A percentile compares a stretch with the other conserved stretches of the same genome.
Conservation (phyloP, 2,797 vertebrate genomes). For the Aplochiton taeniatus region DNA sequence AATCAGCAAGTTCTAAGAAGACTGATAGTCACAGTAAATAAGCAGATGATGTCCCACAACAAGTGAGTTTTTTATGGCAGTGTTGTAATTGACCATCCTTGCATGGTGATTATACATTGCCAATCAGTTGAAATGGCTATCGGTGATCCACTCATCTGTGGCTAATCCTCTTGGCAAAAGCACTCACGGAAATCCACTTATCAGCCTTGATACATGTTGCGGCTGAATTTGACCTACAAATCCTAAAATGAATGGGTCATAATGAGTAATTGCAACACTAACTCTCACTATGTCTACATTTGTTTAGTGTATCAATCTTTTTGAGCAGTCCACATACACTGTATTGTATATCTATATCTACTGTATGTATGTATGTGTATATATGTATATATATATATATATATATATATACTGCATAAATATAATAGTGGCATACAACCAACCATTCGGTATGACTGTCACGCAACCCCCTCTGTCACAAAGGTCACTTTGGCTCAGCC, state of each 20-base stretch:
- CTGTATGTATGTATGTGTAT: too few species aligned
- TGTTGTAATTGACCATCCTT: slow-evolving; percentile 40
- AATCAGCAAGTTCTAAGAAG: neutral
- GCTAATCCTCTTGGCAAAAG: slow-evolving; percentile 31
- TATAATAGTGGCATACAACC: too few species aligned
- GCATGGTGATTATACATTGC: slow-evolving; percentile 23
- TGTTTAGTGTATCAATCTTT: too few species aligned
- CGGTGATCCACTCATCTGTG: slow-evolving; percentile 38
- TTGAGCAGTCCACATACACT: too few species aligned
- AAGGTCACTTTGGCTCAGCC: neutral
- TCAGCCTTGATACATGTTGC: slow-evolving; percentile 19
- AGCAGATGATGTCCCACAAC: neutral
- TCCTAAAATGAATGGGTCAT: neutral
- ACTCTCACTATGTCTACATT: neutral
- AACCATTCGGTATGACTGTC: neutral
- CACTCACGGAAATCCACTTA: slow-evolving; percentile 25
- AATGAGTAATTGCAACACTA: neutral
- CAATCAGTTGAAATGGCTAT: slow-evolving; percentile 30
- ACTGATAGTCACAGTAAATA: neutral
- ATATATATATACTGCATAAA: too few species aligned
- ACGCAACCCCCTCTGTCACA: neutral
- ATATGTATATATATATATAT: too few species aligned
- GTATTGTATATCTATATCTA: too few species aligned
- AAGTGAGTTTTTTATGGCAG: neutral
- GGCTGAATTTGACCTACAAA: slow-evolving; percentile 9